phyloP scores from a whole-genome alignment of 2,888 invertebrate species.

The Theretra japonica region DNA sequence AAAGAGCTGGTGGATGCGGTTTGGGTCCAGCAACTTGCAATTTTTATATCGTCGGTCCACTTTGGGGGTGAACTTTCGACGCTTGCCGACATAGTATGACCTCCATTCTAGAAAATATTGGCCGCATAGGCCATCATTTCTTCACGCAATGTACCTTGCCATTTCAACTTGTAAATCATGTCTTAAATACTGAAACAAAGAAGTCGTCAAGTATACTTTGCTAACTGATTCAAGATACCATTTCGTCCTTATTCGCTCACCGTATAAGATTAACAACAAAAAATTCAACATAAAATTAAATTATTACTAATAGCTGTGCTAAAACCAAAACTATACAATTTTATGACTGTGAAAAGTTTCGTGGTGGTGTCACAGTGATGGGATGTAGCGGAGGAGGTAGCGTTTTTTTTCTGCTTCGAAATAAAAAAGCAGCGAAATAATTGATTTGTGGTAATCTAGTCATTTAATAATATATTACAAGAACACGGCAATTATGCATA shows the following conservation, averaged over 20 bases:
- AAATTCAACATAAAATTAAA: constrained; percentile 41
- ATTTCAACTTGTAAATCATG: too few species aligned
- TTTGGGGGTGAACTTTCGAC: too few species aligned
- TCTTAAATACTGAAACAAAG: neutral
- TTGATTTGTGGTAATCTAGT: too few species aligned
- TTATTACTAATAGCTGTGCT: constrained; percentile 43
- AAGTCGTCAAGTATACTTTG: neutral
- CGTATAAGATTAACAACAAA: constrained; percentile 7
- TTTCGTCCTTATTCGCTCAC: constrained; percentile 2
- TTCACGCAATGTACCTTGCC: too few species aligned
- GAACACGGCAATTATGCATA: too few species aligned
- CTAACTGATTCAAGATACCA: neutral
- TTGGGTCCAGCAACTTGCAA: too few species aligned
- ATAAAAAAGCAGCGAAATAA: neutral
- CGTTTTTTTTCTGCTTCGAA: neutral
- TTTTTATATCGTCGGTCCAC: too few species aligned
- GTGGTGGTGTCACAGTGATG: constrained; percentile 38
- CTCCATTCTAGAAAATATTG: too few species aligned
- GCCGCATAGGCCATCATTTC: too few species aligned
- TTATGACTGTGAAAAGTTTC: constrained; percentile 36
- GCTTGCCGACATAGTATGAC: too few species aligned
- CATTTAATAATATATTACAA: too few species aligned
- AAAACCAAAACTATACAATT: constrained; percentile 40
- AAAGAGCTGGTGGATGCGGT: too few species aligned
- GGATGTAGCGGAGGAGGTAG: neutral